These are phyloP conservation scores for Sinodicranocentrus sp. DNA, from an alignment of 2,888 invertebrate species.

Conservation along the genomic window DNA sequence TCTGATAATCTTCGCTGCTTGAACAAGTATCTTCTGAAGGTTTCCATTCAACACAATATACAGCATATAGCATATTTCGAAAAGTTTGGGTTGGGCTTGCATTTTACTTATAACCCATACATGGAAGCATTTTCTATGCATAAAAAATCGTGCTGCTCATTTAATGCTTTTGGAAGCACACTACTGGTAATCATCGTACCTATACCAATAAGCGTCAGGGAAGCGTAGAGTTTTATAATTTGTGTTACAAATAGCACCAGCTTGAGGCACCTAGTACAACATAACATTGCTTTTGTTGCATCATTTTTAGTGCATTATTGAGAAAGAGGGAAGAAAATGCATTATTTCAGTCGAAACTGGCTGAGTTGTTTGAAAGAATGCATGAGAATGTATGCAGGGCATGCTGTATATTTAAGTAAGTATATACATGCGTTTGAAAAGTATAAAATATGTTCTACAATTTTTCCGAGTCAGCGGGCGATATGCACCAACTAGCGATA, in stretches of 20 bases:
- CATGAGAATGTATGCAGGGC: too few relatives aligned
- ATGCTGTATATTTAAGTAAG: too few relatives aligned
- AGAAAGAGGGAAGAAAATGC: too few relatives aligned
- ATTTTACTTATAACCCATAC: background rate
- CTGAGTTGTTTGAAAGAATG: too few relatives aligned
- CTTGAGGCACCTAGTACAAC: constrained; percentile 11
- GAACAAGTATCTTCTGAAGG: too few relatives aligned
- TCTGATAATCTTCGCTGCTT: too few relatives aligned
- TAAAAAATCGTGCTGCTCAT: background rate
- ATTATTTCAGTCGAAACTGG: too few relatives aligned
- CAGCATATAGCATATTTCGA: too few relatives aligned
- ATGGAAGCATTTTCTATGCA: background rate
- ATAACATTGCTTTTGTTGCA: background rate
- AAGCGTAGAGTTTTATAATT: background rate
- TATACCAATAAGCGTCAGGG: background rate
- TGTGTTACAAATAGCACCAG: constrained; percentile 1
- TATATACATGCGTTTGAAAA: too few relatives aligned
- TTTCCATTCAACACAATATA: too few relatives aligned
- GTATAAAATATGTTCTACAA: constrained; percentile 12
- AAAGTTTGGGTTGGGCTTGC: background rate
- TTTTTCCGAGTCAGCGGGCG: constrained; percentile 58
- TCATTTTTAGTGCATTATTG: background rate
- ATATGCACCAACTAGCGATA: constrained; percentile 36
- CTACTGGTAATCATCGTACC: background rate
- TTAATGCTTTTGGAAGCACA: background rate